Evolutionary conservation across 37 sponge, comb jelly and placozoan species (phyloP).

Genomic region (Spongilla lacustris): DNA sequence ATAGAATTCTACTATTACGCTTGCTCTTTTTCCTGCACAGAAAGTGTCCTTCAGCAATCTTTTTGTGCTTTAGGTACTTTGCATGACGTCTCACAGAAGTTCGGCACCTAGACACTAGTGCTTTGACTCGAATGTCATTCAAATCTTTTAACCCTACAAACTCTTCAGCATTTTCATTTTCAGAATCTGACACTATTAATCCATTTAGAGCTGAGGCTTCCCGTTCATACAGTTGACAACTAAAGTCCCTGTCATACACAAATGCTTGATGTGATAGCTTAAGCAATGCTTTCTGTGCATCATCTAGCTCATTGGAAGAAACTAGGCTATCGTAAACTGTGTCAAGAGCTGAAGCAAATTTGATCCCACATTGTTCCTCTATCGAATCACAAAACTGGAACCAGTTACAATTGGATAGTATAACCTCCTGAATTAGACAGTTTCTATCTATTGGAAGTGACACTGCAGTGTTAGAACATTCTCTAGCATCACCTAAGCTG

Average conservation of each 20-base stretch:
- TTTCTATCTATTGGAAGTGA: not conserved
- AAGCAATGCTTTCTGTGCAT: conserved; percentile 1
- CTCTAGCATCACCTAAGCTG: not conserved
- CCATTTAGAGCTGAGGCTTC: conserved; percentile 24
- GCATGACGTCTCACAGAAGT: too few relatives aligned
- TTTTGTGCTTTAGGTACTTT: too few relatives aligned
- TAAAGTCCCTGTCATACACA: not conserved
- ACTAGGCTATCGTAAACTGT: not conserved
- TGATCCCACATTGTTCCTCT: too few relatives aligned
- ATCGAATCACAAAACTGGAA: too few relatives aligned
- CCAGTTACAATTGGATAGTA: too few relatives aligned
- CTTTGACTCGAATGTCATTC: too few relatives aligned
- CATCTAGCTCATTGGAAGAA: conserved; percentile 1
- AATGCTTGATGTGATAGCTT: not conserved
- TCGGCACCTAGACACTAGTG: too few relatives aligned
- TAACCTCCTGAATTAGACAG: not conserved
- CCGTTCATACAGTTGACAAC: not conserved
- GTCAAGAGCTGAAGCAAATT: not conserved
- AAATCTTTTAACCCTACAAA: too few relatives aligned
- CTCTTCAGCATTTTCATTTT: conserved; percentile 14
- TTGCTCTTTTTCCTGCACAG: conserved; percentile 6
- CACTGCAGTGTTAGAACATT: not conserved
- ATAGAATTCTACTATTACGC: conserved; percentile 9
- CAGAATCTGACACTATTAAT: conserved; percentile 26
- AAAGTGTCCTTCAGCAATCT: not conserved